Evolutionary conservation across 1,140 invertebrate genomes (phyloP).

Genomic region (Hydropsyche tenuis): DNA sequence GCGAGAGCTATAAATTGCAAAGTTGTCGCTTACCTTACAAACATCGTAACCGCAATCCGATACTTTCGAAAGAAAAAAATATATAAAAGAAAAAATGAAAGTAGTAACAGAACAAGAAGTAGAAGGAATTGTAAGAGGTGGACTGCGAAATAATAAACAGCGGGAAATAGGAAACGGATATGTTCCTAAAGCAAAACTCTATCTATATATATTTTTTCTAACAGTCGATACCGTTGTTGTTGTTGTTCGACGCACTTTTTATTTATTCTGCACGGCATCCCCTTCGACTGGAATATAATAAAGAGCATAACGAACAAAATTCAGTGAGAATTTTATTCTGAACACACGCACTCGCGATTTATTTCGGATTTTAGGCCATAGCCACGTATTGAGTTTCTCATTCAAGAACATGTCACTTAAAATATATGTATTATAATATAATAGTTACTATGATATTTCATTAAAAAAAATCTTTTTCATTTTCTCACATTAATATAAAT

Average conservation of each 20-base stretch:
- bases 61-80: neutral
- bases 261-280: neutral
- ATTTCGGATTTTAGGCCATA: neutral
- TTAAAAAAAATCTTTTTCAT: too few relatives aligned
- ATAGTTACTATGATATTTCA: too few relatives aligned
- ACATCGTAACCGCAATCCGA: slow-evolving; percentile 3
- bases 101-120: neutral
- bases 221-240: too few relatives aligned
- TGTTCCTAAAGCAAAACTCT: neutral
- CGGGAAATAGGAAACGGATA: slow-evolving; percentile 45
- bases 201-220: neutral
- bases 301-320: neutral
- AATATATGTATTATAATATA: too few relatives aligned
- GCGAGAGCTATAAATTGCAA: neutral
- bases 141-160: slow-evolving; percentile 45
- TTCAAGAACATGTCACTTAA: too few relatives aligned
- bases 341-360: neutral
- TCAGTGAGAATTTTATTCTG: neutral
- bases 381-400: too few relatives aligned
- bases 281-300: neutral
- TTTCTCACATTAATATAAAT: too few relatives aligned
- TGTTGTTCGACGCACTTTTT: neutral
- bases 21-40: neutral
- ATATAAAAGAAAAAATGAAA: neutral
- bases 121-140: neutral